These are phyloP conservation scores for Sycophaga agraensis DNA, from an alignment of 1,140 invertebrate genomes.

Conservation along the genomic window DNA sequence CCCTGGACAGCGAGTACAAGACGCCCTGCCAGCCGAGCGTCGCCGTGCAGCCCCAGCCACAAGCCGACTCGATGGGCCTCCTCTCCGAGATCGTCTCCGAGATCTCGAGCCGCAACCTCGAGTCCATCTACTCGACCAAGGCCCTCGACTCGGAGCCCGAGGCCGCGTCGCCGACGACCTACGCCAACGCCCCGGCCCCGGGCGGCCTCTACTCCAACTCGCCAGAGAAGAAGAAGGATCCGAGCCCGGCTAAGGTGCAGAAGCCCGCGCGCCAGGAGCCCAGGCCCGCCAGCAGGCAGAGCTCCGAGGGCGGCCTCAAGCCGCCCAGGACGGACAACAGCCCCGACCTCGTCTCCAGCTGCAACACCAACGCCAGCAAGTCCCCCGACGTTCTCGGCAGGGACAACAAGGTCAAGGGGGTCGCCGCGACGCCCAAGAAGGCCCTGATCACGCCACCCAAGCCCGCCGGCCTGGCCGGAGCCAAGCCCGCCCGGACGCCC, in stretches of 20 bases:
- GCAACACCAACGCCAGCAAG: slow-evolving; percentile 55
- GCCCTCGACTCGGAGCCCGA: slow-evolving; percentile 58
- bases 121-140: slow-evolving; percentile 81
- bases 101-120: slow-evolving; percentile 80
- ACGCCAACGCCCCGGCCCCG: slow-evolving; percentile 34
- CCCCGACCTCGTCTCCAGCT: slow-evolving; percentile 72
- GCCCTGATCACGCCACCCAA: slow-evolving; percentile 38
- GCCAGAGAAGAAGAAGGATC: slow-evolving; percentile 22
- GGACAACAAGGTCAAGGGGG: slow-evolving; percentile 40
- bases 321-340: slow-evolving; percentile 56
- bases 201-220: slow-evolving; percentile 67
- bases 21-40: slow-evolving; percentile 47
- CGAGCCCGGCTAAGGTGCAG: neutral
- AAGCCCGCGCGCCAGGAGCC: slow-evolving; percentile 10
- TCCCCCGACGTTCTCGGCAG: slow-evolving; percentile 61
- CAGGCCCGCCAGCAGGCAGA: slow-evolving; percentile 24
- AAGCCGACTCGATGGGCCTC: slow-evolving; percentile 68
- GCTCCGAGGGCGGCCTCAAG: slow-evolving; percentile 33
- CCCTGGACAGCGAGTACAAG: slow-evolving; percentile 50
- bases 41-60: slow-evolving; percentile 21
- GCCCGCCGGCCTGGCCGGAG: slow-evolving; percentile 30
- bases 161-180: slow-evolving; percentile 38
- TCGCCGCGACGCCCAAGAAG: slow-evolving; percentile 31
- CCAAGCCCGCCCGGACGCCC: slow-evolving; percentile 34
- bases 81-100: slow-evolving; percentile 83